A percentile compares a stretch with the other conserved stretches of the same genome.
Evolutionary conservation across 2,113 vertebrate species (phyloP).

Genomic region (Setophaga kirtlandii): DNA sequence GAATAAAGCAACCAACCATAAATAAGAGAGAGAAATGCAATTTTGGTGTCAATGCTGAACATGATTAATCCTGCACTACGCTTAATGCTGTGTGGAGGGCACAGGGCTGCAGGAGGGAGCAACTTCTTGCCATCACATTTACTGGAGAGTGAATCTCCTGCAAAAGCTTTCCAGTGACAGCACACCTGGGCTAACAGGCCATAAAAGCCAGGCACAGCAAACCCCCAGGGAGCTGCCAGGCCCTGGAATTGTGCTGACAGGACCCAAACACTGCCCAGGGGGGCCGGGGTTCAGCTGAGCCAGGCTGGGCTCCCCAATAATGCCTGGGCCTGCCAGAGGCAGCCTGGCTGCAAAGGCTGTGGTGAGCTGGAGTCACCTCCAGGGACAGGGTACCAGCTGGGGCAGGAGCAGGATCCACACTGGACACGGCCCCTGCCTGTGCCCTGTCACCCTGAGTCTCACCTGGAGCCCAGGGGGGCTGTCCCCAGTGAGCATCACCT

Average conservation of each 20-base stretch:
- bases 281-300: not conserved
- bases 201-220: rapidly evolving
- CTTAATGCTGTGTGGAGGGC: not conserved
- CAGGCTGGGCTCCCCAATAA: not conserved
- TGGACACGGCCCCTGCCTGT: rapidly evolving
- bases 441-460: not conserved
- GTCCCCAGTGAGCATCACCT: no score
- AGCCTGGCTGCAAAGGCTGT: not conserved
- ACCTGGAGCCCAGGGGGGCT: no score
- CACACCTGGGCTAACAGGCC: not conserved
- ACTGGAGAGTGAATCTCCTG: not conserved
- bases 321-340: rapidly evolving
- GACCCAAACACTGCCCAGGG: not conserved
- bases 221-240: not conserved
- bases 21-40: not conserved
- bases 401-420: rapidly evolving
- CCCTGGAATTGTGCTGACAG: not conserved
- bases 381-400: rapidly evolving
- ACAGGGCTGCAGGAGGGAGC: not conserved
- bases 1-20: not conserved
- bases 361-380: not conserved
- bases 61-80: not conserved
- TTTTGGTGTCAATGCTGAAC: not conserved
- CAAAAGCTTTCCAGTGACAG: not conserved
- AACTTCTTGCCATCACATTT: not conserved